Evolutionary conservation across 35 echinoderm and acorn worm species (phyloP), one percentile per base, ranked within the genome.

Genomic region (Apostichopus parvimensis): DNA sequence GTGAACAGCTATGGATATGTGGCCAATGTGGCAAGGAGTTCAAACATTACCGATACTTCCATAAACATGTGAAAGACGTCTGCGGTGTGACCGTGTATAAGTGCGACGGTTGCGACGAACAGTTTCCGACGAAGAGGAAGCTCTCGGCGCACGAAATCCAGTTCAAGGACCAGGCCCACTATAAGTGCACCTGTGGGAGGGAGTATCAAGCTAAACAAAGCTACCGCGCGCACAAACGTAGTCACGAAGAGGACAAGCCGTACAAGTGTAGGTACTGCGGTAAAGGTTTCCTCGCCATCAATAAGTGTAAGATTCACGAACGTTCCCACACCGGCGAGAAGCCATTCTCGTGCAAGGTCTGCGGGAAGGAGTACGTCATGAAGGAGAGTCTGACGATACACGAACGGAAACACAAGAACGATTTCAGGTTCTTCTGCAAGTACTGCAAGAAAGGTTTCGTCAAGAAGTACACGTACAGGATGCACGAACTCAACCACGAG

Each of bases 241-340:
- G 58, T 54, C 86, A 88, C 61, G 86, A 88, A 20, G 86, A 88
- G 62, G 61, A 88, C 24, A 88, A 88, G 25, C 86, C 86, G 10
- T 88, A 88, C 86, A 88, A 73, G 86, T 88, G 86, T 73, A 20
- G 64, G n/a, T 88, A 66, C 52, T 88, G 86, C 6, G 57, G 64
- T 21, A 88, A 88, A 73, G 86, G 86, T 6, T 88, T 88, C 68
- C 24, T 88, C 8, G 68, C 86, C 5, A 22, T 88, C 24, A 88
- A 88, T 57, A 88, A 88, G 62, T 73, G 86, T 73, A 68, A 72
- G 8, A 73, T 88, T 8, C 86, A 88, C 54, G 86, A 88, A 73
- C 57, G 86, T 26, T 88, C 86, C 68, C 86, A 88, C 86, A 88
- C 86, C 34, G 86, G 86, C 34, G 86, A 88, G 24, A 88, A 73